Base-by-base conservation (phyloP, 2,113 vertebrate species). In the Pipra filicauda region DNA sequence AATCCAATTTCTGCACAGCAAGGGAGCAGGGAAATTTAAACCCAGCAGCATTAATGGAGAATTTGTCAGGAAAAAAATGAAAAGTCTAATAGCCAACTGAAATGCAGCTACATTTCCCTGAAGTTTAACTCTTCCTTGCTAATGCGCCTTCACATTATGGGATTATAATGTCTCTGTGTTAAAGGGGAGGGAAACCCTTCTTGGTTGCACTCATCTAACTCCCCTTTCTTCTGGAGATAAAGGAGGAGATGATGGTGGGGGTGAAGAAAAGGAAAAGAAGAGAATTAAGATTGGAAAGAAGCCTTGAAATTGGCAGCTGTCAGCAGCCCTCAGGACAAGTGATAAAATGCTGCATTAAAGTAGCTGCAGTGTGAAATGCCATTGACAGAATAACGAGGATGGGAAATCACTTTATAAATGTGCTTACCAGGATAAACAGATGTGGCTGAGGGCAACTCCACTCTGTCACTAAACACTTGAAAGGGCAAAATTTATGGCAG, bases 321-420 rank as follows among this genome's bases (percentile, higher is more conserved):
- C 91, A 94, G 76, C 55, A 88, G 77, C 93, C 91, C 94, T 72
- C 92, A 86, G 94, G 97, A 92, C 89, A 89, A 95, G 91, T 87
- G 89, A 91, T 95, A 94, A 97, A 97, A 94, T 94, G 94, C 88
- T 92, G 37, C 93, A 78, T 92, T 96, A 91, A 95, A 88, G 93
- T 43, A 93, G 91, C 88, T 95, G 43, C 64, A 59, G 93, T 89
- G 93, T 96, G 96, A 97, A 97, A 97, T 91, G 74, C 77, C 95
- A 94, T 70, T 91, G 96, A 94, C 85, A 88, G 88, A 95, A 59
- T 93, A 93, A 94, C 48, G 8, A 94, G 89, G 83, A 83, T 75
- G 71, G 91, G 92, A 95, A 94, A 97, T 87, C 46, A 61, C 90
- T 95, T 95, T 90, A 95, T 91, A 93, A 95, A 96, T 96, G 91